phyloP scores from a whole-genome alignment of 2,888 invertebrate genomes.

The Pterobdella sp. region DNA sequence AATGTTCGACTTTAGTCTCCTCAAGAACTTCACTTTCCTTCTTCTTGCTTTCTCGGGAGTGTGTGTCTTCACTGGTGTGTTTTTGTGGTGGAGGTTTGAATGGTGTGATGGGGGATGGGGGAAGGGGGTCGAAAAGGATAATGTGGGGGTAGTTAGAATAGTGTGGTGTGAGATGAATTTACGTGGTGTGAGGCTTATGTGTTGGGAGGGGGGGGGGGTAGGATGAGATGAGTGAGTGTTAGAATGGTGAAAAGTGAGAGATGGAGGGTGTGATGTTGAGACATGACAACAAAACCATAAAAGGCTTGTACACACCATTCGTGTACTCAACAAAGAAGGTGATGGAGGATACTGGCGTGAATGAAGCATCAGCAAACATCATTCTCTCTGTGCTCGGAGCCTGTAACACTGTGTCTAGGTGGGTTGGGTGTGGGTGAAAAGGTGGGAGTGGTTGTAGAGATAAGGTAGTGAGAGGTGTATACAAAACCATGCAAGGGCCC shows the following conservation, averaged over 20 bases:
- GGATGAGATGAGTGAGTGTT: too few species aligned
- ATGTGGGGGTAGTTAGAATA: too few species aligned
- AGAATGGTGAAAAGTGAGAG: too few species aligned
- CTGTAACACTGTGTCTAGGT: conserved; percentile 34
- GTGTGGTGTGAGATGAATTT: too few species aligned
- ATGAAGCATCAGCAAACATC: conserved; percentile 52
- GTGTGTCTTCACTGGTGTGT: conserved; percentile 30
- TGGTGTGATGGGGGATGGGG: background rate
- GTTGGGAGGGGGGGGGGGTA: too few species aligned
- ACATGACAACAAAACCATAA: too few species aligned
- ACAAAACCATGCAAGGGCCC: too few species aligned
- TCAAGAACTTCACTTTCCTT: conserved; percentile 73
- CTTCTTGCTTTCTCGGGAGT: conserved; percentile 31
- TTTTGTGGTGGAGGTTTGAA: background rate
- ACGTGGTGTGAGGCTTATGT: too few species aligned
- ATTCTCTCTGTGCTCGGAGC: conserved; percentile 51
- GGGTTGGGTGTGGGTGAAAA: background rate
- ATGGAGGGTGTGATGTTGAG: too few species aligned
- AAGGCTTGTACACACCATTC: conserved; percentile 41
- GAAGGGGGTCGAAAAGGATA: too few species aligned
- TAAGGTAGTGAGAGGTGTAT: background rate
- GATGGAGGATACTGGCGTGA: conserved; percentile 40
- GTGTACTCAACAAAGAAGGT: conserved; percentile 44
- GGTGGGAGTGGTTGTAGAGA: background rate
- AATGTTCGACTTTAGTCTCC: conserved; percentile 77